Base-by-base conservation (phyloP, 2,797 vertebrate species). In the Periophthalmus magnuspinnatus region DNA sequence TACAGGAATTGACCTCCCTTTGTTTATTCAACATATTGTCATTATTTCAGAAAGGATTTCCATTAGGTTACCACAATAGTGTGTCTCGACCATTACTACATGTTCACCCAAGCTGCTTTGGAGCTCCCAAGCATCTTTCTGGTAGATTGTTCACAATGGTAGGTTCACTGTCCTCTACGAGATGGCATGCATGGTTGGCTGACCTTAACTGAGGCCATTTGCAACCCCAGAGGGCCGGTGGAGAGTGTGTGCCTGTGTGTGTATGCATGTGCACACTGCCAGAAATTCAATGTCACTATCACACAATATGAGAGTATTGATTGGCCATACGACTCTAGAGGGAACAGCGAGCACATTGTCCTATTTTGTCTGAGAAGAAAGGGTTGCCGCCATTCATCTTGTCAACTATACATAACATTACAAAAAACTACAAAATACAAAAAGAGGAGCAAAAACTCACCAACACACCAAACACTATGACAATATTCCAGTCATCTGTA, bases 121-220 rank as follows among this genome's bases (percentile, higher is more conserved):
- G 68, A 71, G 79, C 62, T 36, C 28, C 0, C 5, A 33, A 81
- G 67, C 75, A 79, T 83, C 80, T 81, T 75, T 80, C 38, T 24
- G 1, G 68, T 28, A 13, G 36, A 36, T 32, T 57, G 66, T 36
- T 69, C 28, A 11, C 41, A 65, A 68, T 45, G 68, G 74, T 79
- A 76, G 71, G 67, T 76, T 80, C 58, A 59, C 36, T 0, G 57
- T 77, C 78, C 54, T 74, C 69, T 68, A 59, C n/a, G 66, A 79
- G 78, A 71, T 67, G 54, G 67, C 73, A 70, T 72, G 63, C 68
- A 79, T n/a, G 58, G 69, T 61, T 70, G 76, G 71, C 71, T 82
- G 79, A 65, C 74, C 67, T 85, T 75, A 70, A 66, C 64, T 67
- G 54, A 33, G 36, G 59, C 68, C 69, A 73, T 80, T 78, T 73